Conservation (phyloP, 1,140 invertebrate species). For the Heliconius melpomene region DNA sequence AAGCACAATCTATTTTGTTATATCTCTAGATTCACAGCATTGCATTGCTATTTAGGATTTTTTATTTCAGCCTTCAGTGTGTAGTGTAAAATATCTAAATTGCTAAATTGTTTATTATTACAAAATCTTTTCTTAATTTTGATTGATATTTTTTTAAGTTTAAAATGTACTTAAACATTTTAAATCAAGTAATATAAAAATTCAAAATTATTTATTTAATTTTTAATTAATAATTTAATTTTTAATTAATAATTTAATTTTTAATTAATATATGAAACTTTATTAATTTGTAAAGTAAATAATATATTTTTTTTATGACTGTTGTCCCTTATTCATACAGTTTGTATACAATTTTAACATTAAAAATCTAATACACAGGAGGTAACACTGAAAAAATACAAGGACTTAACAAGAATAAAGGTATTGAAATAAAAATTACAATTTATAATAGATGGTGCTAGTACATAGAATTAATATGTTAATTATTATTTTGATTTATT, state of each 20-base stretch:
- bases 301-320: background rate
- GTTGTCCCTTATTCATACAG: background rate
- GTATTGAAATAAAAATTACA: conserved; percentile 17
- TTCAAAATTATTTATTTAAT: too few relatives aligned
- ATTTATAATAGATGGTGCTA: conserved; percentile 21
- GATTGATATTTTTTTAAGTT: background rate
- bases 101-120: background rate
- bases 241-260: too few relatives aligned
- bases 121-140: background rate
- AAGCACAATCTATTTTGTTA: background rate
- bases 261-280: too few relatives aligned
- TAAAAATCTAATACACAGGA: conserved; percentile 32
- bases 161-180: too few relatives aligned
- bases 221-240: too few relatives aligned
- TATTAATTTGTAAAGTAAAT: too few relatives aligned
- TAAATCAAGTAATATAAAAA: too few relatives aligned
- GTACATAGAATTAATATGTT: background rate
- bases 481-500: background rate
- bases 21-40: background rate
- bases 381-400: conserved; percentile 32
- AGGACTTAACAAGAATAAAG: conserved; percentile 32
- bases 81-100: background rate
- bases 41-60: background rate
- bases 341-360: conserved; percentile 18
- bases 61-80: conserved; percentile 16